Evolutionary conservation across 2,113 vertebrate genomes (phyloP), one percentile per base, ranked within the genome.

Genomic region (Neotragus moschatus): DNA sequence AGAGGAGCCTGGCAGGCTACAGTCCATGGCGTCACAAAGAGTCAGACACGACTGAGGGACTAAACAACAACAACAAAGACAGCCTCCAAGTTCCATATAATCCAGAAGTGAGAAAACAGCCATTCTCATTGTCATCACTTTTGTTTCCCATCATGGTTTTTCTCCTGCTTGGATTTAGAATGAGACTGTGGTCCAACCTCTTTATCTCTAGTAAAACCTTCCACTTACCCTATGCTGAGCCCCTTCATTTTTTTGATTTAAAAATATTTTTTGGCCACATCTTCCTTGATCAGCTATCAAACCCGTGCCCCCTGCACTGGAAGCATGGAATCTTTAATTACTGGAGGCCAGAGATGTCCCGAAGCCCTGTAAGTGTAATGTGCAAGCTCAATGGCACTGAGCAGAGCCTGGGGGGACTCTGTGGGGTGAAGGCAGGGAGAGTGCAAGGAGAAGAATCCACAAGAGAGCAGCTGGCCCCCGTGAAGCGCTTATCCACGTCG

Each of bases 161-260:
- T 30, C 47, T 53, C 23, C 55, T 28, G 4, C 51, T 7, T 75
- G 53, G 53, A 73, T 92, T 58, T 49, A 53, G 58, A 56, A 8
- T 2, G 25, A 19, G 33, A 39, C 2, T 23, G 15, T 15, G 28
- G n/a, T 14, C 56, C 33, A 39, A 23, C 21, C 36, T 79, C 49
- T 89, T 49, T 63, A n/a, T 85, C 55, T 73, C 61, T 63, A 51
- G 80, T 25, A 23, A 77, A 77, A 90, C 2, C 70, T 92, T 88
- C 70, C n/a, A 25, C 60, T 39, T 25, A 36, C 43, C 16, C 19
- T 56, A 23, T 7, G 26, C 45, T 81, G 21, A 33, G 30, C 15
- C 26, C 58, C 28, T 84, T 81, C 51, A 58, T 15, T 75, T 75
- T 73, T 43, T 75, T 43, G 12, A 75, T 43, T 75, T 26, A 15